A percentile compares a stretch with the other conserved stretches of the same genome.
phyloP scores from a whole-genome alignment of 2,888 invertebrate species.

The Drepanosiphum platanoidis region DNA sequence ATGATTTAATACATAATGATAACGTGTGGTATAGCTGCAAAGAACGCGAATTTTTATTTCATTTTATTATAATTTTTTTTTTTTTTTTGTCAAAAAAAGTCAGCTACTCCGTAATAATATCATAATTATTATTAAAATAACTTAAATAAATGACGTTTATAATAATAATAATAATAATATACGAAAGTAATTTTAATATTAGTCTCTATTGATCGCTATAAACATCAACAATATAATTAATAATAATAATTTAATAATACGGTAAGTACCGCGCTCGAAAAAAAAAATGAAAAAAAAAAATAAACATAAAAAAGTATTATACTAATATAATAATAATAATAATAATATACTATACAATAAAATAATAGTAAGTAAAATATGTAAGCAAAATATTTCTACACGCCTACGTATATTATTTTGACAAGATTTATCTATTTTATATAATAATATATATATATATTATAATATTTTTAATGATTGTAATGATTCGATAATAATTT shows the following conservation, averaged over 20 bases:
- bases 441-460: too few relatives aligned
- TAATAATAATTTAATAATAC: slow-evolving; percentile 19
- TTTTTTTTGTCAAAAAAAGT: slow-evolving; percentile 11
- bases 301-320: slow-evolving; percentile 41
- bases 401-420: slow-evolving; percentile 31
- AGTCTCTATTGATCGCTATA: slow-evolving; percentile 51
- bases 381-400: slow-evolving; percentile 33
- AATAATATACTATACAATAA: slow-evolving; percentile 21
- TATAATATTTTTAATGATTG: too few relatives aligned
- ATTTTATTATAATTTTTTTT: neutral
- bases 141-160: slow-evolving; percentile 36
- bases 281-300: too few relatives aligned
- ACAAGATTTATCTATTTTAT: slow-evolving; percentile 8
- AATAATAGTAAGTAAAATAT: slow-evolving; percentile 42
- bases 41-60: neutral
- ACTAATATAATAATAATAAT: slow-evolving; percentile 6
- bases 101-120: slow-evolving; percentile 44
- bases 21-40: too few relatives aligned
- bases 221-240: slow-evolving; percentile 42
- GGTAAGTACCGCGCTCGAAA: slow-evolving; percentile 38
- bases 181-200: slow-evolving; percentile 45
- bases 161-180: too few relatives aligned
- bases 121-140: too few relatives aligned
- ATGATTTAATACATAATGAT: too few relatives aligned
- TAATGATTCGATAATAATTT: neutral